These are phyloP conservation scores for Drosophila rubida DNA, from an alignment of 2,888 invertebrate genomes.

Conservation along the genomic window DNA sequence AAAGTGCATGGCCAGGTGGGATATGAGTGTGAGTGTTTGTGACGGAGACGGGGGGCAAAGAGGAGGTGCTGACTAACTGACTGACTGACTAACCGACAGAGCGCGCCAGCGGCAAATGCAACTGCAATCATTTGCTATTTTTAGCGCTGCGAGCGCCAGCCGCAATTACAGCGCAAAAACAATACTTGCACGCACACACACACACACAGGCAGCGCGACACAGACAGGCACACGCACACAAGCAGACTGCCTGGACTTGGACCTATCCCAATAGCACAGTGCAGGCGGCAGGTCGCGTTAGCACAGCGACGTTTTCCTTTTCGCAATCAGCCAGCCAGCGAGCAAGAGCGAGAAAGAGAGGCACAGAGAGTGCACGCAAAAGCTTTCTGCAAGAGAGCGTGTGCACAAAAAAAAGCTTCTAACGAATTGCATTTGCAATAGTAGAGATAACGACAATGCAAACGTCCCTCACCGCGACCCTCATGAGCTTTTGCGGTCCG, in stretches of 20 bases:
- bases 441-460: slow-evolving; percentile 21
- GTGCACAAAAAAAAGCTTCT: slow-evolving; percentile 25
- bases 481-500: slow-evolving; percentile 62
- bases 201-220: slow-evolving; percentile 8
- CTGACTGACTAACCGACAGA: slow-evolving; percentile 61
- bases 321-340: slow-evolving; percentile 18
- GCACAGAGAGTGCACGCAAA: slow-evolving; percentile 3
- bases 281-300: slow-evolving; percentile 65
- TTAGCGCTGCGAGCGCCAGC: slow-evolving; percentile 45
- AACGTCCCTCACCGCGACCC: slow-evolving; percentile 77
- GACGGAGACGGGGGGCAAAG: slow-evolving; percentile 6
- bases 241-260: slow-evolving; percentile 62
- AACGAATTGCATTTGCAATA: slow-evolving; percentile 35
- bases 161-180: slow-evolving; percentile 16
- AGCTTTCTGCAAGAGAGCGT: slow-evolving; percentile 16
- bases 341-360: slow-evolving; percentile 16
- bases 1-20: slow-evolving; percentile 63
- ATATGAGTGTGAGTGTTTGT: slow-evolving; percentile 9
- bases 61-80: slow-evolving; percentile 6
- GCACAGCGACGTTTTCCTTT: slow-evolving; percentile 59
- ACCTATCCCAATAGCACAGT: slow-evolving; percentile 68
- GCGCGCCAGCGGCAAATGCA: slow-evolving; percentile 40
- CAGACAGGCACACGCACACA: slow-evolving; percentile 18
- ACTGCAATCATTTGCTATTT: slow-evolving; percentile 70
- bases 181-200: slow-evolving; percentile 4